Evolutionary conservation across 2,888 invertebrate species (phyloP).

Genomic region (Acanthosepion esculentum): DNA sequence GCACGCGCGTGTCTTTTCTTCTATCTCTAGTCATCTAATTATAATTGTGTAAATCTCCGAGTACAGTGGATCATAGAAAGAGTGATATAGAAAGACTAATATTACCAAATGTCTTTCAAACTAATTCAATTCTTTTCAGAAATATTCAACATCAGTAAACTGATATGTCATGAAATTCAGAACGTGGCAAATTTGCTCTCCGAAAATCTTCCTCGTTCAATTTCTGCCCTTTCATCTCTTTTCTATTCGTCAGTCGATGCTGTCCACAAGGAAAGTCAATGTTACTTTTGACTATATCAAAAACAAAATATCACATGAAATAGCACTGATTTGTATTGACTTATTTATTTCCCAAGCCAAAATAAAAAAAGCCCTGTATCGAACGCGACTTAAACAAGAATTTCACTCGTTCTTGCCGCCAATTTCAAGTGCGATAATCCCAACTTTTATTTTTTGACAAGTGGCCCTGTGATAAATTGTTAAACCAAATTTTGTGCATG

Average conservation of each 20-base stretch:
- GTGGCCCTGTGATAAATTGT: neutral
- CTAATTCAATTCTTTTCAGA: neutral
- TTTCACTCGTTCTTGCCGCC: neutral
- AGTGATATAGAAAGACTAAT: neutral
- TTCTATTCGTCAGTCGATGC: neutral
- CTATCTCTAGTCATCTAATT: neutral
- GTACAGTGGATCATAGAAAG: neutral
- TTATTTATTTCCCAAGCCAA: too few species aligned
- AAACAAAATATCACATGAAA: neutral
- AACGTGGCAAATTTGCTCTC: neutral
- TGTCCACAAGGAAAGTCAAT: neutral
- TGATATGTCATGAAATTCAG: neutral
- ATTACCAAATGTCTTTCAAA: neutral
- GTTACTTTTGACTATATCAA: neutral
- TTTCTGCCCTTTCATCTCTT: neutral
- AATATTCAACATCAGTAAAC: neutral
- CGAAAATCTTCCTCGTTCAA: neutral
- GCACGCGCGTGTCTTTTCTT: neutral
- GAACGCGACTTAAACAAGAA: too few species aligned
- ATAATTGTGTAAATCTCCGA: neutral
- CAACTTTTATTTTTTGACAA: neutral
- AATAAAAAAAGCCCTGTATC: too few species aligned
- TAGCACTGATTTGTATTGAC: neutral
- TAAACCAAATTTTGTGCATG: neutral
- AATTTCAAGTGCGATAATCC: neutral